A percentile compares a stretch with the other conserved stretches of the same genome.
These are phyloP conservation scores for Drosophila setifemur DNA, from an alignment of 1,140 invertebrate species.

Conservation along the genomic window DNA sequence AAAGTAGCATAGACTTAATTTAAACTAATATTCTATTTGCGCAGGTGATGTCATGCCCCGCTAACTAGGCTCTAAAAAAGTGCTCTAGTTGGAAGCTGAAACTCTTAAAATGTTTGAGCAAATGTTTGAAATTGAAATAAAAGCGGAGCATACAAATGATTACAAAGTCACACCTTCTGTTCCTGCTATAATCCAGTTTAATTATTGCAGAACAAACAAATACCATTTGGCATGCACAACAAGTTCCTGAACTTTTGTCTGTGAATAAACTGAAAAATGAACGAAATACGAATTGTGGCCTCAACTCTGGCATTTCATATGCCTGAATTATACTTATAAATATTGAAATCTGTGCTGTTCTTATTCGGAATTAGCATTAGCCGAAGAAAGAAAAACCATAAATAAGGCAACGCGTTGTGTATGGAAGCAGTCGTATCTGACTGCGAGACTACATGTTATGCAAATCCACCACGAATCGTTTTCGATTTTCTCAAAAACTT, in stretches of 20 bases:
- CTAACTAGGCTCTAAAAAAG: slow-evolving; percentile 21
- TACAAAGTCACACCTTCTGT: too few relatives aligned
- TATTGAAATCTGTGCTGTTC: slow-evolving; percentile 58
- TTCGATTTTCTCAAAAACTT: slow-evolving; percentile 53
- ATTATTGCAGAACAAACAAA: slow-evolving; percentile 20
- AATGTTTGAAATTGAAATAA: not conserved
- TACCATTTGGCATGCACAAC: slow-evolving; percentile 22
- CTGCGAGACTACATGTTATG: slow-evolving; percentile 58
- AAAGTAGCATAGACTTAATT: not conserved
- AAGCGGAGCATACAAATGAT: too few relatives aligned
- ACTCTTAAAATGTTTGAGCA: not conserved
- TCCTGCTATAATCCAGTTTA: slow-evolving; percentile 10
- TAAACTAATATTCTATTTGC: not conserved
- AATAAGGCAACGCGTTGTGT: slow-evolving; percentile 53
- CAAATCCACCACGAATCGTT: slow-evolving; percentile 41
- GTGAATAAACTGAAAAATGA: slow-evolving; percentile 24
- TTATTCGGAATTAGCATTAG: slow-evolving; percentile 42
- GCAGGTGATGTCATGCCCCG: slow-evolving; percentile 18
- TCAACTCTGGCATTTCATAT: slow-evolving; percentile 72
- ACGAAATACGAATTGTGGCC: slow-evolving; percentile 22
- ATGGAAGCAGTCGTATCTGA: slow-evolving; percentile 6
- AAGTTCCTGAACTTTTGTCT: slow-evolving; percentile 22
- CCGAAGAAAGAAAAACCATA: slow-evolving; percentile 63
- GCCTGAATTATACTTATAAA: slow-evolving; percentile 63
- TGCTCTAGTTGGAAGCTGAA: not conserved